These are phyloP conservation scores for Philereme vetulata DNA, from an alignment of 2,888 invertebrate genomes.

Conservation along the genomic window DNA sequence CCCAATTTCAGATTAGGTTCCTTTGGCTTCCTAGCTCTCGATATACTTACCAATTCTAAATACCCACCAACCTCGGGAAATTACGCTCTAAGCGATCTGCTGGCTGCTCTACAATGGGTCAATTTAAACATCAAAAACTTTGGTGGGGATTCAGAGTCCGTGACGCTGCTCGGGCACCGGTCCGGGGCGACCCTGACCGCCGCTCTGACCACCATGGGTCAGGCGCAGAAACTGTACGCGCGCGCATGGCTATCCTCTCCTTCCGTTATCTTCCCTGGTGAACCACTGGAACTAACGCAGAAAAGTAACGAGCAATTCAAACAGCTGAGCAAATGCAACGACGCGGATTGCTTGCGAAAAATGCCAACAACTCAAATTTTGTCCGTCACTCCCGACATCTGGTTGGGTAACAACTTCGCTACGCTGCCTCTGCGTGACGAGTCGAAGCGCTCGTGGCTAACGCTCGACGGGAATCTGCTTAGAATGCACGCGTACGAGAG, in stretches of 20 bases:
- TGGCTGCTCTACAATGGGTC: constrained; percentile 91
- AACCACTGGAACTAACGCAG: constrained; percentile 84
- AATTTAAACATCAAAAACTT: constrained; percentile 92
- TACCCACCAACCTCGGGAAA: constrained; percentile 92
- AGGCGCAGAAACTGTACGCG: constrained; percentile 87
- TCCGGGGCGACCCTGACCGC: constrained; percentile 94
- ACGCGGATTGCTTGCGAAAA: constrained; percentile 84
- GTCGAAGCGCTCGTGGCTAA: constrained; percentile 89
- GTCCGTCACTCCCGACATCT: constrained; percentile 88
- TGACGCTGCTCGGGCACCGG: constrained; percentile 93
- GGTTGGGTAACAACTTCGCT: constrained; percentile 85
- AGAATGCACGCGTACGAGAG: constrained; percentile 86
- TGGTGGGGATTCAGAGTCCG: constrained; percentile 90
- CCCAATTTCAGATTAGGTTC: constrained; percentile 93
- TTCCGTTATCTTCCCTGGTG: constrained; percentile 88
- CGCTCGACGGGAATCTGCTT: constrained; percentile 88
- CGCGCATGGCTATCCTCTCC: constrained; percentile 92
- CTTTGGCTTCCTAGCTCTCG: constrained; percentile 91
- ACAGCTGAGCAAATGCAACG: constrained; percentile 78
- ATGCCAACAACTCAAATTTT: constrained; percentile 84
- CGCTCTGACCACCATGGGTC: constrained; percentile 85
- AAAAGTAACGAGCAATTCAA: constrained; percentile 85
- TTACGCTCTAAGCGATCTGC: constrained; percentile 92
- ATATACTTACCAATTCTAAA: constrained; percentile 86
- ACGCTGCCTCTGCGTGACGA: constrained; percentile 86